A percentile compares a stretch with the other conserved stretches of the same genome.
Evolutionary conservation across 2,113 vertebrate species (phyloP).

Genomic region (Gadus macrocephalus): DNA sequence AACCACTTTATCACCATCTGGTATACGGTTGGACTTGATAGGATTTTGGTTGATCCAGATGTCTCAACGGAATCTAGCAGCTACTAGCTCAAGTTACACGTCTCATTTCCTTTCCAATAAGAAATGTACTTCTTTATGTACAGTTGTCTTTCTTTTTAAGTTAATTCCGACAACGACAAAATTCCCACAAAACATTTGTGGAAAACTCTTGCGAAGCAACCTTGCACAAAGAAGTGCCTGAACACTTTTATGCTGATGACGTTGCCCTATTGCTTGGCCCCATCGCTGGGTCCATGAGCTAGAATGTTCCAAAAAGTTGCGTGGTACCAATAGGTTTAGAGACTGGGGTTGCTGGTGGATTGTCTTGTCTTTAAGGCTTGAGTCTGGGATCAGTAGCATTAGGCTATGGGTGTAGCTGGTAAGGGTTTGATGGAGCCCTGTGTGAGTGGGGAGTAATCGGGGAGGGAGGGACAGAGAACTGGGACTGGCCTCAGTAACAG

Average conservation of each 20-base stretch:
- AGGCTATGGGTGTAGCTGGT: not conserved
- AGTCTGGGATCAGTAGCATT: not conserved
- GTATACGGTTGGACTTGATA: too few species aligned
- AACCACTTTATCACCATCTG: too few species aligned
- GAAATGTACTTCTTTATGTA: too few species aligned
- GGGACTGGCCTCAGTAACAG: conserved; percentile 44
- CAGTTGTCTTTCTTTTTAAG: too few species aligned
- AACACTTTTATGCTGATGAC: conserved; percentile 17
- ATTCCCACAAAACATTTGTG: conserved; percentile 20
- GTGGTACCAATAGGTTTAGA: not conserved
- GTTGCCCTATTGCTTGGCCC: conserved; percentile 7
- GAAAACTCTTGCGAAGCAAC: conserved; percentile 26
- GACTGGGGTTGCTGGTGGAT: not conserved
- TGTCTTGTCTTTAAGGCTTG: not conserved
- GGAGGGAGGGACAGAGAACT: not conserved
- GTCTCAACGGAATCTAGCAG: too few species aligned
- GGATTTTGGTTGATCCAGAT: too few species aligned
- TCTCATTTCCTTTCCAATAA: too few species aligned
- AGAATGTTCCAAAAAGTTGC: too few species aligned
- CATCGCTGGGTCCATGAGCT: not conserved
- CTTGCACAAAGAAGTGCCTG: conserved; percentile 23
- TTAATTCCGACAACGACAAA: not conserved
- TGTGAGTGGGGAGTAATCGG: too few species aligned
- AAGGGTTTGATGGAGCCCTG: not conserved
- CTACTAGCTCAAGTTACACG: too few species aligned